Conservation (phyloP, 2,113 vertebrate species). For the Glaucomys volans region DNA sequence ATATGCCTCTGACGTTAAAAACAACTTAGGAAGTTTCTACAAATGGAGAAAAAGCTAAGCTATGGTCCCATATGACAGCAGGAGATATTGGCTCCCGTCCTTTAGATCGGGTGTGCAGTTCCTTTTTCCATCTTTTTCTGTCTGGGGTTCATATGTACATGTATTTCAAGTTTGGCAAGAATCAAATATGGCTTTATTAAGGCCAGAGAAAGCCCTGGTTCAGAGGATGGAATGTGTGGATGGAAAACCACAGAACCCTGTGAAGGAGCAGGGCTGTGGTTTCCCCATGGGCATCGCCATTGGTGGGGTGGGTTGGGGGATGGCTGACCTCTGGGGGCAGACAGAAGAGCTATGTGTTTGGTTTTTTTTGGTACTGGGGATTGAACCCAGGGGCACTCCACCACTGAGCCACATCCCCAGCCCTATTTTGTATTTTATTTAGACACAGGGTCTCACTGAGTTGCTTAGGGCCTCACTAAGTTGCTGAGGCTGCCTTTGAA, state of each 20-base stretch:
- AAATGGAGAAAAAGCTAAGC: neutral
- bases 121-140: neutral
- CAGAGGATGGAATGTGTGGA: neutral
- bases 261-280: neutral
- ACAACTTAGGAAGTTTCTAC: slow-evolving; percentile 32
- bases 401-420: no score
- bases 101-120: neutral
- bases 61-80: neutral
- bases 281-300: neutral
- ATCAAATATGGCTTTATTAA: slow-evolving; percentile 26
- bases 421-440: no score
- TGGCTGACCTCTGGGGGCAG: neutral
- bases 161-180: slow-evolving; percentile 16
- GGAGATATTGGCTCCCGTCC: neutral
- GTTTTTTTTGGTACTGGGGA: no score
- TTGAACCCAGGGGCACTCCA: no score
- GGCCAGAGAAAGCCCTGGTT: neutral
- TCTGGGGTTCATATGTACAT: neutral
- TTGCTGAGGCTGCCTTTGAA: no score
- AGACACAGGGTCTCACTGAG: no score
- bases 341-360: no score
- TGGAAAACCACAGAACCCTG: neutral
- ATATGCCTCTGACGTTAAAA: slow-evolving; percentile 41
- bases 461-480: no score
- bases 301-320: neutral